These are phyloP conservation scores for Melanotaenia parkinsoni DNA, from an alignment of 2,797 vertebrate genomes.

Conservation along the genomic window DNA sequence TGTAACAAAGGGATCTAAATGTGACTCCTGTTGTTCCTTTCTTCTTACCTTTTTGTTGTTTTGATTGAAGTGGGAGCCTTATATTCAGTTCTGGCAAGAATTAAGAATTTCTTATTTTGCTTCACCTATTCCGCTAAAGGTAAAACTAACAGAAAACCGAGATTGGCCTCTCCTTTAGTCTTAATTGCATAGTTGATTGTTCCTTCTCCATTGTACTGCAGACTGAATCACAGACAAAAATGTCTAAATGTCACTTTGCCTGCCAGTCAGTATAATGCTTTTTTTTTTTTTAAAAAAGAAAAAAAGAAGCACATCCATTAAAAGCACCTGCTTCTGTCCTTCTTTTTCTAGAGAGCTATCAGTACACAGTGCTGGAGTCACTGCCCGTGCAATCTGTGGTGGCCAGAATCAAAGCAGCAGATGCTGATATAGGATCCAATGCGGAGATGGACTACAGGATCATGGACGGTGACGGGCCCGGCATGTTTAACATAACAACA, in stretches of 20 bases:
- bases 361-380: conserved; percentile 92
- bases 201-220: background rate
- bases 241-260: conserved; percentile 26
- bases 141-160: conserved; percentile 19
- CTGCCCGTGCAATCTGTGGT: conserved; percentile 90
- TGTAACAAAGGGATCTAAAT: conserved; percentile 36
- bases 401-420: conserved; percentile 92
- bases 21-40: conserved; percentile 9
- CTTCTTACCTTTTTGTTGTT: background rate
- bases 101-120: conserved; percentile 9
- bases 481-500: conserved; percentile 91
- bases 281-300: too few species aligned
- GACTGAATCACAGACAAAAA: conserved; percentile 22
- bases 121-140: conserved; percentile 15
- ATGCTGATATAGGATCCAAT: conserved; percentile 91
- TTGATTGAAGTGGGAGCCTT: conserved; percentile 15
- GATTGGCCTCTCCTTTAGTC: conserved; percentile 18
- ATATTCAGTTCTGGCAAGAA: conserved; percentile 9
- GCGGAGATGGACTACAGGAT: conserved; percentile 97
- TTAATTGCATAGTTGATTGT: conserved; percentile 30
- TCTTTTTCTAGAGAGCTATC: conserved; percentile 87
- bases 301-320: conserved; percentile 59
- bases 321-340: conserved; percentile 32
- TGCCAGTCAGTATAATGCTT: conserved; percentile 40
- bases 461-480: conserved; percentile 90